phyloP scores from a whole-genome alignment of 2,797 vertebrate genomes.

The Poecilia wingei region DNA sequence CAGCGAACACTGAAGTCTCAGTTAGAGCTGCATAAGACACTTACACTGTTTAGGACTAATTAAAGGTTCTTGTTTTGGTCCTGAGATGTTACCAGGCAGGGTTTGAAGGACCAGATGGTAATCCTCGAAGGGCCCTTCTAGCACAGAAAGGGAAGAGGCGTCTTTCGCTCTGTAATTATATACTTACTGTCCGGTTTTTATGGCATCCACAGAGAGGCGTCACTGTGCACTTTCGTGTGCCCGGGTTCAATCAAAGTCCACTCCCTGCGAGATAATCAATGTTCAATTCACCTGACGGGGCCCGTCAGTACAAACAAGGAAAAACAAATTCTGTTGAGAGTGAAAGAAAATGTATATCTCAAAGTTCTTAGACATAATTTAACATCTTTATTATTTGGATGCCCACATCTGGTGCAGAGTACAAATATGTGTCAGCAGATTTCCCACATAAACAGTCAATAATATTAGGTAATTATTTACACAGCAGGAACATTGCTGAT shows the following conservation, averaged over 20 bases:
- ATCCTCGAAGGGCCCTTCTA: slow-evolving; percentile 51
- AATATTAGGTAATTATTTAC: slow-evolving; percentile 29
- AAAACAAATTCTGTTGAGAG: too few relatives aligned
- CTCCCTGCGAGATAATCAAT: slow-evolving; percentile 72
- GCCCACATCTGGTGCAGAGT: neutral
- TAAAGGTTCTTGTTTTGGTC: slow-evolving; percentile 18
- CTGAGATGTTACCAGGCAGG: slow-evolving; percentile 11
- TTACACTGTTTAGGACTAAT: slow-evolving; percentile 52
- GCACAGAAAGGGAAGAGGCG: slow-evolving; percentile 43
- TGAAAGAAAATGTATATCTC: neutral
- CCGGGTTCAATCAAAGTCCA: slow-evolving; percentile 81
- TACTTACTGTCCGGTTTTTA: slow-evolving; percentile 60
- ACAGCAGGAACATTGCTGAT: slow-evolving; percentile 7
- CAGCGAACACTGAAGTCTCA: neutral
- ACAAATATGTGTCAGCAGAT: neutral
- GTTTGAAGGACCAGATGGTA: slow-evolving; percentile 52
- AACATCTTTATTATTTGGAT: neutral
- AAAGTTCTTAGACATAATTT: neutral
- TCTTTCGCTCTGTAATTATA: slow-evolving; percentile 74
- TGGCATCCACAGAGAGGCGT: slow-evolving; percentile 76
- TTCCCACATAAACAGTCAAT: neutral
- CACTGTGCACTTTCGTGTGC: slow-evolving; percentile 57
- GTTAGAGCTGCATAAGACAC: slow-evolving; percentile 32
- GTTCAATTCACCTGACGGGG: slow-evolving; percentile 69
- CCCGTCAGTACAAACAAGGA: slow-evolving; percentile 57